A percentile compares a stretch with the other conserved stretches of the same genome.
These are phyloP conservation scores for Aporrectodea caliginosa DNA, from an alignment of 1,140 invertebrate genomes.

Conservation along the genomic window DNA sequence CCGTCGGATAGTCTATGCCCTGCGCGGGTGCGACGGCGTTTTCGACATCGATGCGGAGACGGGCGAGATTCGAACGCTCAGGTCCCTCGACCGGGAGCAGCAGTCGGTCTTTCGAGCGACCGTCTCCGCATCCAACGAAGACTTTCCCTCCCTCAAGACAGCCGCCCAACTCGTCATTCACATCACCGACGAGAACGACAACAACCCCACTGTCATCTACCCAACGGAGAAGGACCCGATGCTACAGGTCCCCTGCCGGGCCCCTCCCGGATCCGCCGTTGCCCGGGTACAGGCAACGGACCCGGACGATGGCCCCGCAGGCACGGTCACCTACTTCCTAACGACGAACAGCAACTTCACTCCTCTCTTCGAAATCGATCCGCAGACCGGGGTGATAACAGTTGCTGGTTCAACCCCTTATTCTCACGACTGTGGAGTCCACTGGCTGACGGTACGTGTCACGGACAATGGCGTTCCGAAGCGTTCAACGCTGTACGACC, in stretches of 20 bases:
- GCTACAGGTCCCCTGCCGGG: constrained; percentile 71
- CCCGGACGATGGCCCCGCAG: constrained; percentile 6
- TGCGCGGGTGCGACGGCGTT: background rate
- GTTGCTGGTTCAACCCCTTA: background rate
- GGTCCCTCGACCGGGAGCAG: constrained; percentile 74
- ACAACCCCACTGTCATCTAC: constrained; percentile 23
- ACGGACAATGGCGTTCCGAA: constrained; percentile 13
- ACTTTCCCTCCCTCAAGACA: background rate
- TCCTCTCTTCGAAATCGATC: constrained; percentile 24
- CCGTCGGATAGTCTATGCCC: constrained; percentile 6
- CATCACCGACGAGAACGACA: constrained; percentile 32
- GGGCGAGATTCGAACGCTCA: constrained; percentile 73
- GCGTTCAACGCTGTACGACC: background rate
- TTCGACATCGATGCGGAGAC: constrained; percentile 59
- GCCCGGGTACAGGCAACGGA: constrained; percentile 10
- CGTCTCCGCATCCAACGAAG: constrained; percentile 79
- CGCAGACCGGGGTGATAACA: constrained; percentile 15
- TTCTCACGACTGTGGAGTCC: background rate
- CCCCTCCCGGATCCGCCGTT: background rate
- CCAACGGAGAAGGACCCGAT: constrained; percentile 29
- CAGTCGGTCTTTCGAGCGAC: constrained; percentile 73
- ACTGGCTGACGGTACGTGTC: constrained; percentile 1
- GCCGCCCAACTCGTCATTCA: constrained; percentile 19
- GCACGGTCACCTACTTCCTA: background rate
- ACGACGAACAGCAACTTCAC: constrained; percentile 12